Conservation (phyloP, 2,888 invertebrate species). For the Polydrusus tereticollis region DNA sequence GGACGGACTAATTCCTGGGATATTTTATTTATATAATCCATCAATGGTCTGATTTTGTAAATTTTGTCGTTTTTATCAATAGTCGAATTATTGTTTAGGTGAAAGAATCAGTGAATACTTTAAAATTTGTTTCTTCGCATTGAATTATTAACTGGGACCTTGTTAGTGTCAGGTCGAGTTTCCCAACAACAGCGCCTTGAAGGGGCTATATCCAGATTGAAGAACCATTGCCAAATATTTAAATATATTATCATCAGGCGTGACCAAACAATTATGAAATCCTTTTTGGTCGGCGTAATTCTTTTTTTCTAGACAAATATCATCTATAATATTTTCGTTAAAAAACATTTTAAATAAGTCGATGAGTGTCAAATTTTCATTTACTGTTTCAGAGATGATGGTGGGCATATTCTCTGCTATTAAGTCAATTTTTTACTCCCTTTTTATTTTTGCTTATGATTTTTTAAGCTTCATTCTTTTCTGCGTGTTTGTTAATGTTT, state of each 20-base stretch:
- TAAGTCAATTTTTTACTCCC: slow-evolving; percentile 27
- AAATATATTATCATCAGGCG: slow-evolving; percentile 40
- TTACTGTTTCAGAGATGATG: slow-evolving; percentile 18
- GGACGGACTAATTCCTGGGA: slow-evolving; percentile 34
- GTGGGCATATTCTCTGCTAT: background rate
- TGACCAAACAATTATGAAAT: slow-evolving; percentile 34
- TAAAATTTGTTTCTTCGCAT: slow-evolving; percentile 49
- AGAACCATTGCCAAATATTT: slow-evolving; percentile 42
- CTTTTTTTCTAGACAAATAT: slow-evolving; percentile 29
- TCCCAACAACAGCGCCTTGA: too few species aligned
- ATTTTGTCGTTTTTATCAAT: slow-evolving; percentile 47
- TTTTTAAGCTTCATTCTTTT: slow-evolving; percentile 20
- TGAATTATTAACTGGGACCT: slow-evolving; percentile 35
- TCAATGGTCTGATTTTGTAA: slow-evolving; percentile 49
- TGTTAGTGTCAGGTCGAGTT: too few species aligned
- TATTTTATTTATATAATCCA: too few species aligned
- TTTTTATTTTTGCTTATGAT: slow-evolving; percentile 21
- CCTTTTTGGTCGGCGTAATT: slow-evolving; percentile 30
- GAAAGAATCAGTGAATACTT: slow-evolving; percentile 45
- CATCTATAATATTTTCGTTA: background rate
- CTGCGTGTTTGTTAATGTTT: slow-evolving; percentile 21
- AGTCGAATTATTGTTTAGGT: too few species aligned
- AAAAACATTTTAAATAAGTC: slow-evolving; percentile 39
- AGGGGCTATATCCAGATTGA: slow-evolving; percentile 7
- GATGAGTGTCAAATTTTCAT: slow-evolving; percentile 28